phyloP scores from a whole-genome alignment of 2,113 vertebrate genomes.

The Apaloderma vittatum region DNA sequence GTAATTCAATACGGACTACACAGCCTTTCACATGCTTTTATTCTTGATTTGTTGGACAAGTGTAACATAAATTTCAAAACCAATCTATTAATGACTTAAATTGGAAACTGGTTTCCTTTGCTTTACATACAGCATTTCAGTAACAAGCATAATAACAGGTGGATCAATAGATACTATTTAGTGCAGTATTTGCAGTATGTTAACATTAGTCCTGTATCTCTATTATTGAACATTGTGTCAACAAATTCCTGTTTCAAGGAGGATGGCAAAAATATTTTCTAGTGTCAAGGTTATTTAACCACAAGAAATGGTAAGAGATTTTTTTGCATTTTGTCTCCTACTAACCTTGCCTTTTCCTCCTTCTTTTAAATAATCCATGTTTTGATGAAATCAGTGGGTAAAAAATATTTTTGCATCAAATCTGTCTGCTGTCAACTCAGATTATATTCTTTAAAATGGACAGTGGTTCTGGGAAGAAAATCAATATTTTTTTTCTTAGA shows the following conservation, averaged over 20 bases:
- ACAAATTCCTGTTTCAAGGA: slow-evolving; percentile 69
- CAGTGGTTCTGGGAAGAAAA: slow-evolving; percentile 29
- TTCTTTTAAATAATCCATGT: slow-evolving; percentile 64
- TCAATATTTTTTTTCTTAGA: background rate
- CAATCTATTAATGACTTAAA: slow-evolving; percentile 82
- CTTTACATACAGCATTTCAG: slow-evolving; percentile 54
- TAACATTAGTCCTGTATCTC: slow-evolving; percentile 59
- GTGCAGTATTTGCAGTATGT: slow-evolving; percentile 56
- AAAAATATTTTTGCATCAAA: slow-evolving; percentile 56
- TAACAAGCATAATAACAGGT: slow-evolving; percentile 58
- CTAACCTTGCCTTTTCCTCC: background rate
- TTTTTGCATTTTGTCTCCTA: background rate
- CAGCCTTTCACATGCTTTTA: slow-evolving; percentile 80
- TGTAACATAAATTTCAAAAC: slow-evolving; percentile 81
- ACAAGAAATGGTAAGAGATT: background rate
- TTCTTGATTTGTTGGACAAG: slow-evolving; percentile 81
- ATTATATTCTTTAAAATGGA: slow-evolving; percentile 51
- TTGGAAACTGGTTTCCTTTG: slow-evolving; percentile 73
- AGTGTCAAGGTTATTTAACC: slow-evolving; percentile 68
- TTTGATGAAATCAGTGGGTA: slow-evolving; percentile 63
- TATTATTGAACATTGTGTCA: slow-evolving; percentile 73
- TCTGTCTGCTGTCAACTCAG: slow-evolving; percentile 46
- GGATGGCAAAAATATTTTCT: slow-evolving; percentile 60
- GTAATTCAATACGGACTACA: slow-evolving; percentile 64
- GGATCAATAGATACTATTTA: slow-evolving; percentile 74